Evolutionary conservation across 2,797 vertebrate genomes (phyloP), one percentile per base, ranked within the genome.

Genomic region (Uromys caudimaculatus): DNA sequence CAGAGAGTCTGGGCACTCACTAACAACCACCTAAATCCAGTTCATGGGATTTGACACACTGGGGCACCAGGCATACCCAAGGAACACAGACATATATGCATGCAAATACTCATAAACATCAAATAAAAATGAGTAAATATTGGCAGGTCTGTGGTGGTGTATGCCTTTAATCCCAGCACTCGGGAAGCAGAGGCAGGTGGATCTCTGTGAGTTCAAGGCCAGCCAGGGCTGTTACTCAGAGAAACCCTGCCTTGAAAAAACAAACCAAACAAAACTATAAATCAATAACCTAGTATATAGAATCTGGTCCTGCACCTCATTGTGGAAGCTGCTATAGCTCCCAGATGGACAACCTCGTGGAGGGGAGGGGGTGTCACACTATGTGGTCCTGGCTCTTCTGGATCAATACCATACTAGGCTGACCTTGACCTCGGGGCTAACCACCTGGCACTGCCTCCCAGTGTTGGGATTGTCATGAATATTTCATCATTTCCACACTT

Each of bases 91-190:
- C 14, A 44, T 44, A 44, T 27, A 29, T 29, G 38, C 24, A 83
- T 41, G 38, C 38, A 44, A 44, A 44, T 83, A 21, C 58, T 83
- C 38, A 83, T 44, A 62, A 9, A 62, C 38, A 78, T 23, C 41
- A 50, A 78, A 78, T 78, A 52, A 78, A 62, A 62, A 83, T 44
- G 44, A 47, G 16, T 47, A 60, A 60, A 29, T 47, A 41, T 41
- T 71, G n/a, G n/a, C 8, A 0, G 64, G n/a, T 17, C n/a, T 17
- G 0, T 4, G 3, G 67, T 71, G 35, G 17, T 19, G 17, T 3
- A 38, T 1, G 69, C 69, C 69, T 71, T 71, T 71, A 71, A 21
- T 38, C 17, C n/a, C 69, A 71, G 69, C 17, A 71, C n/a, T 38
- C 1, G 3, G 69, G 69, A 38, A n/a, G 69, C 69, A 71, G 69